phyloP scores from a whole-genome alignment of 2,113 vertebrate species.

The Balaeniceps rex region DNA sequence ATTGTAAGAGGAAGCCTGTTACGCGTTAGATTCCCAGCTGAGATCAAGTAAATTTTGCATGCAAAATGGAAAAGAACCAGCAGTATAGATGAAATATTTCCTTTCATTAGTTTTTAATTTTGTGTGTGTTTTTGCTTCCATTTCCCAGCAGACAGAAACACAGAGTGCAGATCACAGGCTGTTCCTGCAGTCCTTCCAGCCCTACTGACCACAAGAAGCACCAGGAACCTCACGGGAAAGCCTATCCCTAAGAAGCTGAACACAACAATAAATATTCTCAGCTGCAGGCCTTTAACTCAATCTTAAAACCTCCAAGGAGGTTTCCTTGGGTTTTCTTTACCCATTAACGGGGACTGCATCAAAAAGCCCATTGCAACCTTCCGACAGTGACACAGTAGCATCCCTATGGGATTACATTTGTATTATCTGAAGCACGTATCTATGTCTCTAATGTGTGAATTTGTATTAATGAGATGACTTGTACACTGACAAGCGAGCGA shows the following conservation, averaged over 20 bases:
- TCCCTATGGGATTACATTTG: neutral
- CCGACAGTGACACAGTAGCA: fast-evolving
- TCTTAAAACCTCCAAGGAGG: neutral
- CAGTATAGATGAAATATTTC: neutral
- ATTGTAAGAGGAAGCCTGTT: neutral
- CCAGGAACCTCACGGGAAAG: neutral
- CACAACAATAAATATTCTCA: neutral
- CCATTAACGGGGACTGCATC: neutral
- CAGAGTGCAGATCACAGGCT: neutral
- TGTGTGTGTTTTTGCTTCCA: neutral
- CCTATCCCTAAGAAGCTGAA: neutral
- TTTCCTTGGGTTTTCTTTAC: neutral
- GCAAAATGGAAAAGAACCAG: neutral
- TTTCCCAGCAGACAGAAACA: neutral
- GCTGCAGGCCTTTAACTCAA: neutral
- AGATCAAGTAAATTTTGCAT: neutral
- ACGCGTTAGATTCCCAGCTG: neutral
- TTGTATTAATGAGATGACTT: neutral
- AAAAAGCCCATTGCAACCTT: neutral
- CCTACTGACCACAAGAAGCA: neutral
- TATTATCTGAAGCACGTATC: neutral
- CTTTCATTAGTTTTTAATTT: neutral
- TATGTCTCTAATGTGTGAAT: neutral
- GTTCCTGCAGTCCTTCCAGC: neutral
- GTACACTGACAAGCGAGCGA: neutral